Evolutionary conservation across 2,888 invertebrate genomes (phyloP).

Genomic region (Stenodema calcarata): DNA sequence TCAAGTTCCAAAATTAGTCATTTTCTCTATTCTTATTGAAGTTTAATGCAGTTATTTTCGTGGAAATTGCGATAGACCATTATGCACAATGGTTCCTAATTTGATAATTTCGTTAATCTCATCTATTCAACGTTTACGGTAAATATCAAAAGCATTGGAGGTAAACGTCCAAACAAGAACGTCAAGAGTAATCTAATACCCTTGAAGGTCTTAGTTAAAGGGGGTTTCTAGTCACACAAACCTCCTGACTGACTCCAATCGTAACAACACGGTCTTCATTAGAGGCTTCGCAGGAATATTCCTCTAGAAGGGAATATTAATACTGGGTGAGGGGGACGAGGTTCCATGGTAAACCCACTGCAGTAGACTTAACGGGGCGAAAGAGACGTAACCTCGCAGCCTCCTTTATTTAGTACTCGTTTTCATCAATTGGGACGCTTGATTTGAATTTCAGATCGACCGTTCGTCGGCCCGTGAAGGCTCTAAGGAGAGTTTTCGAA

Average conservation of each 20-base stretch:
- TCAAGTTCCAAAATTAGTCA: too few relatives aligned
- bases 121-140: too few relatives aligned
- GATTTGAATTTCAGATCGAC: conserved; percentile 17
- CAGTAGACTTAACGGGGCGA: not conserved
- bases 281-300: not conserved
- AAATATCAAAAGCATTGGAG: not conserved
- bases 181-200: not conserved
- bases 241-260: not conserved
- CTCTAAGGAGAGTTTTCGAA: not conserved
- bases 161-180: not conserved
- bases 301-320: not conserved
- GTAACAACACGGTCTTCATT: not conserved
- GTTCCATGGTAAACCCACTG: not conserved
- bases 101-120: too few relatives aligned
- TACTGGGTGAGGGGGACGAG: not conserved
- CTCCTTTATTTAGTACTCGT: not conserved
- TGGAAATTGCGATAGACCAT: too few relatives aligned
- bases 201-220: not conserved
- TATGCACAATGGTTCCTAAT: too few relatives aligned
- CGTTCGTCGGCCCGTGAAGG: not conserved
- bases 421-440: conserved; percentile 4
- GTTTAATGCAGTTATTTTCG: too few relatives aligned
- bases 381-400: not conserved
- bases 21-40: too few relatives aligned
- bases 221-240: not conserved